A percentile compares a stretch with the other conserved stretches of the same genome.
phyloP scores from a whole-genome alignment of 2,113 vertebrate species.

The Brienomyrus brachyistius region DNA sequence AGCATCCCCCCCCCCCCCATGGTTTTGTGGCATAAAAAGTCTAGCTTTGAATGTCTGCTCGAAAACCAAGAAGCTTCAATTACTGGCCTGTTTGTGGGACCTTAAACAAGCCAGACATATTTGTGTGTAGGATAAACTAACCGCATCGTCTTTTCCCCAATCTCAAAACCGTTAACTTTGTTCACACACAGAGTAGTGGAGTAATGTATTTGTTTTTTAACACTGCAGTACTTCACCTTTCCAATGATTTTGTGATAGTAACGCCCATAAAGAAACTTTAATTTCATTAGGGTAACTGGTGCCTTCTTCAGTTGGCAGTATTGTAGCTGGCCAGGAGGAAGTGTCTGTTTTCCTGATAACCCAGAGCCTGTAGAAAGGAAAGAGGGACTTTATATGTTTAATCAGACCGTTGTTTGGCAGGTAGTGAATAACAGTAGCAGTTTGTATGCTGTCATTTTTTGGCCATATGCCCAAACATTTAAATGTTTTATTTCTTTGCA shows the following conservation, averaged over 20 bases:
- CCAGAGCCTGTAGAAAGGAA: slow-evolving; percentile 17
- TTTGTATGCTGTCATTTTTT: not conserved
- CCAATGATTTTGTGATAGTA: not conserved
- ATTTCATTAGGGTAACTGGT: slow-evolving; percentile 6
- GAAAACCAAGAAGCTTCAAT: slow-evolving; percentile 23
- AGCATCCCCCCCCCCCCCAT: not conserved
- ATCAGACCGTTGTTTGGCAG: slow-evolving; percentile 27
- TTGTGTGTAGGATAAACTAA: slow-evolving; percentile 28
- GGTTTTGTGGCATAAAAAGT: slow-evolving; percentile 37
- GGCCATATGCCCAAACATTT: not conserved
- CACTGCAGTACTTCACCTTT: not conserved
- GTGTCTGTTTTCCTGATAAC: slow-evolving; percentile 41
- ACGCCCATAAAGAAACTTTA: not conserved
- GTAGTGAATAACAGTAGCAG: slow-evolving; percentile 6
- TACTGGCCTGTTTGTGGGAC: slow-evolving; percentile 22
- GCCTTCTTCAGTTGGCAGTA: slow-evolving; percentile 11
- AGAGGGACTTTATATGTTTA: slow-evolving; percentile 28
- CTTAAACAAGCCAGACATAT: slow-evolving; percentile 28
- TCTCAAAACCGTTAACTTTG: not conserved
- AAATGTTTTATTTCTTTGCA: not conserved
- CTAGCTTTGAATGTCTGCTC: not conserved
- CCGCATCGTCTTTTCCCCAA: slow-evolving; percentile 22
- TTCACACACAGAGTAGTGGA: no score
- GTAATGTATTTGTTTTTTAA: not conserved
- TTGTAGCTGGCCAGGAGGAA: slow-evolving; percentile 37